Evolutionary conservation across 92 coral and sea anemone genomes (phyloP), one percentile per base, ranked within the genome.

Genomic region (Parazoanthus darwini): DNA sequence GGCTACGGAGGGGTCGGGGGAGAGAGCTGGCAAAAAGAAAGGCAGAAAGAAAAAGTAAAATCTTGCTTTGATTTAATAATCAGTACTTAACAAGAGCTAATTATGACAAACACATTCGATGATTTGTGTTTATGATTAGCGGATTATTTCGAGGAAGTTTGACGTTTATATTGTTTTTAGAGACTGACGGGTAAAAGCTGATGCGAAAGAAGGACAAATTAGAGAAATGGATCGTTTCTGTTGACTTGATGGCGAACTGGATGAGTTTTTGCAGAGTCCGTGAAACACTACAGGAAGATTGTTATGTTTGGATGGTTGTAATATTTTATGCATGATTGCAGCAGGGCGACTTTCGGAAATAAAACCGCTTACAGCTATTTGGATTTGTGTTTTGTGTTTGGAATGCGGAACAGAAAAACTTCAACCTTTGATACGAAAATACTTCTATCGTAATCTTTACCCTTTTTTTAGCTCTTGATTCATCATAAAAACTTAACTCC

Each of bases 21-120:
- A 85, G 78, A 77, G 81, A 25, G 91, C 82, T 81, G 87, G 85
- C 15, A 95, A 92, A 80, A 94, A 93, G 82, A 94, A 94, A 58
- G 94, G 92, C 76, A 93, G 90, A 72, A 94, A 91, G 87, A 88
- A 89, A 73, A 83, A 83, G 68, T 85, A 73, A 75, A 79, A 15
- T 1, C 42, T 63, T 50, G 35, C 20, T 65, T 77, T 63, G 70
- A 75, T 74, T 8, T 43, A 8, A 54, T n/a, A 9, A 3, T 70
- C 29, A 15, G 36, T 42, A 46, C 25, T 14, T 7, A 26, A 80
- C 35, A 11, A 15, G 37, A 65, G 66, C 6, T 44, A 84, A 71
- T 71, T 46, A 81, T 59, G 74, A 20, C 54, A 22, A 76, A 42
- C 18, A 11, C 29, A 29, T 35, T 86, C 20, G 29, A n/a, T 16